Evolutionary conservation across 2,797 vertebrate genomes (phyloP).

Genomic region (Hapalemur alaotrensis): DNA sequence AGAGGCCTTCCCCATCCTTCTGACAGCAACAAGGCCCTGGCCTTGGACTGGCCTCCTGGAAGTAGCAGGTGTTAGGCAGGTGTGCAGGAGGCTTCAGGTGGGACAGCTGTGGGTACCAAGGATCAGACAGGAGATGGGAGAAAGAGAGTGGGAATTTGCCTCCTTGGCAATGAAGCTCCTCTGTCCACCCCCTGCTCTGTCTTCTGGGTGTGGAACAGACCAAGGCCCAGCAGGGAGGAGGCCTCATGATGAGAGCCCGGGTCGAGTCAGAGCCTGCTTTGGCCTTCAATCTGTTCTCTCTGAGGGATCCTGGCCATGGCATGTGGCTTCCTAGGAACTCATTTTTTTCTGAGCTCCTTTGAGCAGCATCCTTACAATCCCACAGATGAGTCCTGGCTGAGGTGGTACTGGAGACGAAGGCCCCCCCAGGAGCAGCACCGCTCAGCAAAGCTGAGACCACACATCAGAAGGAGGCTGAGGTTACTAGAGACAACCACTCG

Average conservation of each 20-base stretch:
- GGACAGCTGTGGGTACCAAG: not conserved
- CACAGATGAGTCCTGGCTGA: not conserved
- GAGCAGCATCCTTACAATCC: not conserved
- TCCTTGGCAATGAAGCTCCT: not conserved
- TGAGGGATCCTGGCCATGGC: too few species aligned
- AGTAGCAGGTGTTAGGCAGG: not conserved
- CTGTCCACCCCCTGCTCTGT: not conserved
- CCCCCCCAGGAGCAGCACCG: not conserved
- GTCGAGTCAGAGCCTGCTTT: fast-evolving
- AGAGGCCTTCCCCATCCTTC: not conserved
- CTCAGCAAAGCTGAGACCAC: not conserved
- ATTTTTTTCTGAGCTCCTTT: not conserved
- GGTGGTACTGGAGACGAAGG: not conserved
- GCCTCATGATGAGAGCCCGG: fast-evolving
- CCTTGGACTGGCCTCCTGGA: not conserved
- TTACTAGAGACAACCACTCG: not conserved
- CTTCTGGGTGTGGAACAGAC: not conserved
- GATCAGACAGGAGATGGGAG: not conserved
- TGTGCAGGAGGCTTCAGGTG: not conserved
- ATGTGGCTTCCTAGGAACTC: not conserved
- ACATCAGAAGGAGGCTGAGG: not conserved
- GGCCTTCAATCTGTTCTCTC: not conserved
- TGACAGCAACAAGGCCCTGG: not conserved
- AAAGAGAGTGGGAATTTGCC: not conserved
- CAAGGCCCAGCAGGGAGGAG: not conserved